Percentiles rank a stretch among this genome's conserved stretches.
phyloP scores from a whole-genome alignment of 2,797 vertebrate species.

The Aeoliscus strigatus region DNA sequence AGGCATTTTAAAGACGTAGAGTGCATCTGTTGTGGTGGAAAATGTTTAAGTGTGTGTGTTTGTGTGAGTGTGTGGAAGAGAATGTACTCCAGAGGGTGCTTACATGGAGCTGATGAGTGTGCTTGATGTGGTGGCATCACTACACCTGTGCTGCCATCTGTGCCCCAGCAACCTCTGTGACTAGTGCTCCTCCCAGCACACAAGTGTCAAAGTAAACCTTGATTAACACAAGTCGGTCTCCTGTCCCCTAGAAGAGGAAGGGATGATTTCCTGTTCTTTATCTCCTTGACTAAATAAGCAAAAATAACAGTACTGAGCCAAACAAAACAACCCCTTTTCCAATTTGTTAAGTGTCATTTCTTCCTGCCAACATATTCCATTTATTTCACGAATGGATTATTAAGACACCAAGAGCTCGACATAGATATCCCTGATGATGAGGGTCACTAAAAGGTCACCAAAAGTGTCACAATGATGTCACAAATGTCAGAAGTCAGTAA shows the following conservation, averaged over 20 bases:
- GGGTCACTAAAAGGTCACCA: too few species aligned
- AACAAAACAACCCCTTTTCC: too few species aligned
- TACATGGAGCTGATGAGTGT: slow-evolving; percentile 65
- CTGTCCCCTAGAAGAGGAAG: slow-evolving; percentile 51
- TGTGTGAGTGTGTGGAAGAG: slow-evolving; percentile 7
- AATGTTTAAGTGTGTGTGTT: slow-evolving; percentile 10
- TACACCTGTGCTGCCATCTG: slow-evolving; percentile 78
- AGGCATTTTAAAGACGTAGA: slow-evolving; percentile 21
- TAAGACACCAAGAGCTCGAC: too few species aligned
- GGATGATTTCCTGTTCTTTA: slow-evolving; percentile 17
- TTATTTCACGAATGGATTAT: too few species aligned
- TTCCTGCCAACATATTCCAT: too few species aligned
- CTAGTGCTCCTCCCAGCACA: slow-evolving; percentile 58
- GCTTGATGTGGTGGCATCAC: slow-evolving; percentile 72
- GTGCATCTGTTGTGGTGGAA: slow-evolving; percentile 8
- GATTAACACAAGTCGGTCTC: slow-evolving; percentile 63
- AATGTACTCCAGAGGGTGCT: slow-evolving; percentile 48
- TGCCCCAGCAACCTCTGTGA: slow-evolving; percentile 57
- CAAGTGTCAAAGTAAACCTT: slow-evolving; percentile 44
- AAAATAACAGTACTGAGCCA: too few species aligned
- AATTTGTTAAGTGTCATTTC: too few species aligned
- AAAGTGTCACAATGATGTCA: too few species aligned
- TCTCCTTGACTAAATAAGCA: too few species aligned
- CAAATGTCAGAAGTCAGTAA: too few species aligned
- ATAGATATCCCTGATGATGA: too few species aligned